Conservation (phyloP, 2,888 invertebrate species). For the Mactromeris polynyma region DNA sequence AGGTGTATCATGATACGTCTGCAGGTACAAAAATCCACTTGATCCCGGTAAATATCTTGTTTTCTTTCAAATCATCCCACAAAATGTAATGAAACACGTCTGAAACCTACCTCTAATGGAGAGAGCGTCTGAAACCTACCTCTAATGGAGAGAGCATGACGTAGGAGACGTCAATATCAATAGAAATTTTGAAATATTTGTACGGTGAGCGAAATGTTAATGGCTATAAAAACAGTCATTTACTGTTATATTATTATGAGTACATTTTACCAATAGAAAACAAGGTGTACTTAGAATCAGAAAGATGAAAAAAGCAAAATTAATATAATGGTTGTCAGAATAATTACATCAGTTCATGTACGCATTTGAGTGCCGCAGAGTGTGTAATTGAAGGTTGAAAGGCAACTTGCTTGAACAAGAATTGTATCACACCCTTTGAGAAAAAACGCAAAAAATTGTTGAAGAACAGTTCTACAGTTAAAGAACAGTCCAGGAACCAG, state of each 20-base stretch:
- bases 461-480: no score
- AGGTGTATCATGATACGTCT: slow-evolving; percentile 11
- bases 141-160: not conserved
- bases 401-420: no score
- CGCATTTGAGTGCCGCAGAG: no score
- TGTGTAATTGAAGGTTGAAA: no score
- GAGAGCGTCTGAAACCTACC: not conserved
- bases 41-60: not conserved
- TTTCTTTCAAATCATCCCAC: not conserved
- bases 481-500: no score
- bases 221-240: not conserved
- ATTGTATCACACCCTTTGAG: no score
- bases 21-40: slow-evolving; percentile 6
- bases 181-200: not conserved
- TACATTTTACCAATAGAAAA: not conserved
- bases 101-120: not conserved
- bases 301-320: not conserved
- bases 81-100: not conserved
- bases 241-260: not conserved
- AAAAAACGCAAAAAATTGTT: no score
- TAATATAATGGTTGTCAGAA: no score
- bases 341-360: no score
- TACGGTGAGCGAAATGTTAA: not conserved
- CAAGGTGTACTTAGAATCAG: not conserved
- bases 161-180: not conserved